phyloP scores from a whole-genome alignment of 2,888 invertebrate genomes.

The Phania funesta region DNA sequence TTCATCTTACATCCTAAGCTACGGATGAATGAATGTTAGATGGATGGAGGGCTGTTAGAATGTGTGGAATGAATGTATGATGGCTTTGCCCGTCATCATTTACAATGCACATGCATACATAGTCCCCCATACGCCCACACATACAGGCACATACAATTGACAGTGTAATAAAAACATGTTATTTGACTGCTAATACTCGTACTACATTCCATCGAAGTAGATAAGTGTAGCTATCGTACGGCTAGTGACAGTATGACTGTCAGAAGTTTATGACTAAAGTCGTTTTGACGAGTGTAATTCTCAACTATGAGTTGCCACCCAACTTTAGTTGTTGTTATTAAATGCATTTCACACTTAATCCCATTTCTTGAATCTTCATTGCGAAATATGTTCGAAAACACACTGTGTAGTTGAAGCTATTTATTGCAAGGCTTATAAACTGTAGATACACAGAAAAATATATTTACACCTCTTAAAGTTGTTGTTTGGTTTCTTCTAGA shows the following conservation, averaged over 20 bases:
- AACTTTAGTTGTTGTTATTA: too few species aligned
- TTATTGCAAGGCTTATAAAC: too few species aligned
- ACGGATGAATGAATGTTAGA: background rate
- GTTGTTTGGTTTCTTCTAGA: too few species aligned
- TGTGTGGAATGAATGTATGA: conserved; percentile 16
- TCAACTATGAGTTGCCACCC: too few species aligned
- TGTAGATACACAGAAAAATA: too few species aligned
- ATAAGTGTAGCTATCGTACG: background rate
- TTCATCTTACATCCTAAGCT: conserved; percentile 31
- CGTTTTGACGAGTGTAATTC: background rate
- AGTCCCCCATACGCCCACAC: background rate
- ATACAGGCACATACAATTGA: background rate
- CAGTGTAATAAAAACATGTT: conserved; percentile 50
- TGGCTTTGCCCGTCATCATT: conserved; percentile 33
- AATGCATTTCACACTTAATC: too few species aligned
- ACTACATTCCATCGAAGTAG: background rate
- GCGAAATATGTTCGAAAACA: too few species aligned
- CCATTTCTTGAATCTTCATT: too few species aligned
- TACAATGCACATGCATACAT: background rate
- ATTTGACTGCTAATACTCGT: conserved; percentile 34
- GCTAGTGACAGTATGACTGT: background rate
- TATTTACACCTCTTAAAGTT: too few species aligned
- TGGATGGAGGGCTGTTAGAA: conserved; percentile 1
- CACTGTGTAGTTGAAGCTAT: too few species aligned
- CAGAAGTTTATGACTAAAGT: conserved; percentile 1